Evolutionary conservation across 2,888 invertebrate genomes (phyloP), one percentile per base, ranked within the genome.

Genomic region (Hololepta plana): DNA sequence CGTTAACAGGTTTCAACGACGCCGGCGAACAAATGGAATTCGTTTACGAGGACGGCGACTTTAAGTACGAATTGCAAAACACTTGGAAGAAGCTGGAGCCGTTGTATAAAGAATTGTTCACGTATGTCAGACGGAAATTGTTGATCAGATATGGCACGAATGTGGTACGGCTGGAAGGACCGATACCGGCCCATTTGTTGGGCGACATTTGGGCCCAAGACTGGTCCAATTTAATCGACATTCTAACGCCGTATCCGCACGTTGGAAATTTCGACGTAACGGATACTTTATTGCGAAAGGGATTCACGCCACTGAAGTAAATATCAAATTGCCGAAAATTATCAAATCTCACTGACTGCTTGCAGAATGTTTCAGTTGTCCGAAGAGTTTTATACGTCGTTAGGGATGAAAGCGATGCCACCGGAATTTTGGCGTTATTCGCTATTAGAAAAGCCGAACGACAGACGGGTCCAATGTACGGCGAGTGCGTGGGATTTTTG

Each of bases 401-500:
- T 84, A 47, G 82, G 82, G 0, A 56, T 88, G 43, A 72, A 73
- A 42, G 70, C 76, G 0, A 79, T 79, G 59, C 73, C 82, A 0
- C 72, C 75, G 0, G 74, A 79, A 52, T 88, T 87, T 58, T 87
- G 87, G 82, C 64, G 73, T 20, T 66, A 71, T 13, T 85, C 85
- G 0, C 64, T 87, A 64, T 57, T 88, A 15, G 72, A 72, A 36
- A 67, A 74, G 31, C 84, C 87, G 0, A 51, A 63, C 8, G 73
- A 75, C 36, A 60, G 74, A 32, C 72, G 63, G 47, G 71, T 69
- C 0, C 73, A 74, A 37, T 80, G 79, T 40, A 72, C 72, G 1
- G 66, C 77, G 1, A 76, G 76, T 32, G 76, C 85, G 2, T 85
- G 84, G 84, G 84, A 87, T 51, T 81, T 85, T 53, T 80, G 76